These are phyloP conservation scores for Saccopteryx leptura DNA, from an alignment of 2,113 vertebrate genomes.

Conservation along the genomic window DNA sequence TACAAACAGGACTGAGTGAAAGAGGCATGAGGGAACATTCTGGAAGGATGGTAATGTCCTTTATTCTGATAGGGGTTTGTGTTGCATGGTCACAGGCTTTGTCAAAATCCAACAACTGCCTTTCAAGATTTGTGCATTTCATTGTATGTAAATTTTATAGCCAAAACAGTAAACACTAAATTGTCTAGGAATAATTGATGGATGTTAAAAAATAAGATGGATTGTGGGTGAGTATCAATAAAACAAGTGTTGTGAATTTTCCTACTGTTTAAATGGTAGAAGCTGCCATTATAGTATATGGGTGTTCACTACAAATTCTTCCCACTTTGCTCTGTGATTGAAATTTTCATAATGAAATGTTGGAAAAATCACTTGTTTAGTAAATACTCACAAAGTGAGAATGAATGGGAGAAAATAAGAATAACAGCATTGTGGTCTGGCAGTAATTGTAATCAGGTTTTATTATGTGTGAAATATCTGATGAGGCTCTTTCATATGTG, in stretches of 20 bases:
- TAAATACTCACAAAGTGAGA: not conserved
- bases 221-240: not conserved
- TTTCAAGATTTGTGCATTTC: not conserved
- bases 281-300: not conserved
- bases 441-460: not conserved
- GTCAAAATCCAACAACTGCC: not conserved
- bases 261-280: not conserved
- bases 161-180: not conserved
- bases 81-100: not conserved
- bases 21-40: not conserved
- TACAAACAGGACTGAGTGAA: too few relatives aligned
- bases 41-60: not conserved
- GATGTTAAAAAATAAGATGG: not conserved
- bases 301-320: not conserved
- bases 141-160: not conserved
- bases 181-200: not conserved
- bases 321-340: not conserved
- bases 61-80: not conserved
- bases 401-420: not conserved
- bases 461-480: not conserved
- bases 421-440: not conserved
- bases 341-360: not conserved
- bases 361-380: not conserved
- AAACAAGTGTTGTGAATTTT: not conserved
- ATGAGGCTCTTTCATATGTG: fast-evolving